Evolutionary conservation across 1,140 invertebrate species (phyloP).

Genomic region (Anoplolepis gracilipes): DNA sequence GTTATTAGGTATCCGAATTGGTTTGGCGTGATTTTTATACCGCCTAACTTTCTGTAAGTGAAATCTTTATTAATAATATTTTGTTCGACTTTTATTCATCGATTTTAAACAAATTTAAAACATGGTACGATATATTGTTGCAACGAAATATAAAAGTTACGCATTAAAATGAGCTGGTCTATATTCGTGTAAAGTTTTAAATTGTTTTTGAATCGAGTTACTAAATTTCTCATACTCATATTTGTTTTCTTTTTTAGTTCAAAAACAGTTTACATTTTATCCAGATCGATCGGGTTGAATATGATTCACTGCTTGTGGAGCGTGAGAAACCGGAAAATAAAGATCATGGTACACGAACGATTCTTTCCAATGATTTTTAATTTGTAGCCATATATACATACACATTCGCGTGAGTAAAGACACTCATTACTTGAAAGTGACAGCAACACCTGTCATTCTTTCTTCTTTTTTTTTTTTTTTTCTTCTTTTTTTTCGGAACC

Average conservation of each 20-base stretch:
- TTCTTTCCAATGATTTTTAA: conserved; percentile 67
- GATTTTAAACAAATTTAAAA: background rate
- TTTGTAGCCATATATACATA: conserved; percentile 47
- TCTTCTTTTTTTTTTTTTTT: conserved; percentile 5
- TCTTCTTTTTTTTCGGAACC: background rate
- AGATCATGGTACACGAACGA: conserved; percentile 19
- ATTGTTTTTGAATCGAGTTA: background rate
- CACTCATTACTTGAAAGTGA: background rate
- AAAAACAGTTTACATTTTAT: background rate
- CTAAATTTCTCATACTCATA: background rate
- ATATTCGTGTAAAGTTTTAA: background rate
- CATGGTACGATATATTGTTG: background rate
- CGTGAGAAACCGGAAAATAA: conserved; percentile 46
- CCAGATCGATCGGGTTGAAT: background rate
- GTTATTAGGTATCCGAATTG: background rate
- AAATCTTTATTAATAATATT: background rate
- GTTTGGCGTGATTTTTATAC: background rate
- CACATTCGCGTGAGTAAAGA: background rate
- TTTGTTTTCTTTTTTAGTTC: background rate
- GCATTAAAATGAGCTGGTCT: background rate
- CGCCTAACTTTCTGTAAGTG: background rate
- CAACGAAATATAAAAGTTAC: background rate
- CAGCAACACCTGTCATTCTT: conserved; percentile 24
- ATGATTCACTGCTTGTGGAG: background rate
- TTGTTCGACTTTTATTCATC: background rate